Evolutionary conservation across 2,113 vertebrate genomes (phyloP).

Genomic region (Melanerpes aurifrons): DNA sequence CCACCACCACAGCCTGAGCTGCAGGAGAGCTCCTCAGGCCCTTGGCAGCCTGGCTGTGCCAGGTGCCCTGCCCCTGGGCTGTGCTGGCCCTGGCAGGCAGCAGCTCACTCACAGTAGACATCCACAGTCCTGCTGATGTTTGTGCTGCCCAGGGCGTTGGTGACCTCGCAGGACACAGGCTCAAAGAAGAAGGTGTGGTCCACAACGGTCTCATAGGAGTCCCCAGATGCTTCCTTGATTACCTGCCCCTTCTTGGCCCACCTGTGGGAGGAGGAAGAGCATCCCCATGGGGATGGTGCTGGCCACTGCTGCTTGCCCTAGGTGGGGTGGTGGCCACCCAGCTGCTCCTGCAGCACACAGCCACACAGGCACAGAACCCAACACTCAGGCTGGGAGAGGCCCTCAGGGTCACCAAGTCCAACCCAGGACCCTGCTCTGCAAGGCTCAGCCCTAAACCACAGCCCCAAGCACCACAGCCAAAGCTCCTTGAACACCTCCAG

Average conservation of each 20-base stretch:
- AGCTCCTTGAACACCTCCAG: too few species aligned
- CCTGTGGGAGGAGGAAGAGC: slow-evolving; percentile 70
- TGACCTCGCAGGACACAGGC: slow-evolving; percentile 95
- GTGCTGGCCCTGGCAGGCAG: neutral
- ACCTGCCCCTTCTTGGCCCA: slow-evolving; percentile 95
- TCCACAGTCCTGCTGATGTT: slow-evolving; percentile 97
- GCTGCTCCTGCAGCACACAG: neutral
- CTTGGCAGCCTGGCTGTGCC: too few species aligned
- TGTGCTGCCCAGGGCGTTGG: slow-evolving; percentile 94
- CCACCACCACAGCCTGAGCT: too few species aligned
- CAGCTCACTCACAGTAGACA: slow-evolving; percentile 90
- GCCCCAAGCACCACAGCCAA: too few species aligned
- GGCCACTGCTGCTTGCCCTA: too few species aligned
- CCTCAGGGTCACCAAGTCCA: too few species aligned
- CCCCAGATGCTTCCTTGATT: slow-evolving; percentile 91
- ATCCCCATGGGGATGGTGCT: rapidly evolving
- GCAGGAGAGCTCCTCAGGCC: too few species aligned
- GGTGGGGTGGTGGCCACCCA: neutral
- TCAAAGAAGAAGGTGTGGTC: slow-evolving; percentile 97
- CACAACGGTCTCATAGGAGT: slow-evolving; percentile 91
- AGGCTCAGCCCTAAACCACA: too few species aligned
- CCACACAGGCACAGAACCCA: too few species aligned
- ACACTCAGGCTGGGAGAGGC: too few species aligned
- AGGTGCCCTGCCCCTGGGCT: too few species aligned
- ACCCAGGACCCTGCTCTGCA: too few species aligned